These are phyloP conservation scores for Campopleginae sp. DNA, from an alignment of 2,888 invertebrate genomes.

Conservation along the genomic window DNA sequence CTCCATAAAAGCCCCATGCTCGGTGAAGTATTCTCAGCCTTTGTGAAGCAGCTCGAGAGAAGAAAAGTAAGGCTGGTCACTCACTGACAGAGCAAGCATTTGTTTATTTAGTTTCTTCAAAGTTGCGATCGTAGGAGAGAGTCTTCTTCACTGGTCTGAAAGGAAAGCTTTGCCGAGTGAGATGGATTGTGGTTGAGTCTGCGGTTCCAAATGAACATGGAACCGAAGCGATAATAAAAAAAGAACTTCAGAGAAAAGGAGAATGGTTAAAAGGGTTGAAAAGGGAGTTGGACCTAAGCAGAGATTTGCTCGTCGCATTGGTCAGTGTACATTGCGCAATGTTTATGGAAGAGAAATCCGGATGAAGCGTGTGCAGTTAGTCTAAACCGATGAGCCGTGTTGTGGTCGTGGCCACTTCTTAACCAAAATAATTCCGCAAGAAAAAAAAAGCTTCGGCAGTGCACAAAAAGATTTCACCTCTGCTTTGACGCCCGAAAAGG, in stretches of 20 bases:
- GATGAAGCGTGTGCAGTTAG: slow-evolving; percentile 5
- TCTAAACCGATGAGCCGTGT: slow-evolving; percentile 16
- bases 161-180: slow-evolving; percentile 26
- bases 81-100: slow-evolving; percentile 18
- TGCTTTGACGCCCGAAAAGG: slow-evolving; percentile 5
- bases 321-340: slow-evolving; percentile 40
- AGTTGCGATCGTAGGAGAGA: slow-evolving; percentile 31
- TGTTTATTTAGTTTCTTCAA: slow-evolving; percentile 47
- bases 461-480: slow-evolving; percentile 6
- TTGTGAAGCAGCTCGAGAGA: slow-evolving; percentile 44
- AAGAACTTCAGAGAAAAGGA: slow-evolving; percentile 16
- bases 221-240: slow-evolving; percentile 22
- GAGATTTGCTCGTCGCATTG: slow-evolving; percentile 52
- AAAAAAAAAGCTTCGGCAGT: slow-evolving; percentile 23
- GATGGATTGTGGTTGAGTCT: slow-evolving; percentile 34
- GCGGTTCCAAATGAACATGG: slow-evolving; percentile 28
- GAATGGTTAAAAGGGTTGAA: slow-evolving; percentile 23
- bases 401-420: slow-evolving; percentile 23
- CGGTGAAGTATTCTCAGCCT: slow-evolving; percentile 62
- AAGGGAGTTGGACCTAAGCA: slow-evolving; percentile 18
- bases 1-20: slow-evolving; percentile 71
- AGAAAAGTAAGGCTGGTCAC: slow-evolving; percentile 66
- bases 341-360: slow-evolving; percentile 16
- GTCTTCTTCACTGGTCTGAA: slow-evolving; percentile 27
- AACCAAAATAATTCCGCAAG: slow-evolving; percentile 44